Conservation (phyloP, 2,797 vertebrate genomes). For the Rhinatrema bivittatum region DNA sequence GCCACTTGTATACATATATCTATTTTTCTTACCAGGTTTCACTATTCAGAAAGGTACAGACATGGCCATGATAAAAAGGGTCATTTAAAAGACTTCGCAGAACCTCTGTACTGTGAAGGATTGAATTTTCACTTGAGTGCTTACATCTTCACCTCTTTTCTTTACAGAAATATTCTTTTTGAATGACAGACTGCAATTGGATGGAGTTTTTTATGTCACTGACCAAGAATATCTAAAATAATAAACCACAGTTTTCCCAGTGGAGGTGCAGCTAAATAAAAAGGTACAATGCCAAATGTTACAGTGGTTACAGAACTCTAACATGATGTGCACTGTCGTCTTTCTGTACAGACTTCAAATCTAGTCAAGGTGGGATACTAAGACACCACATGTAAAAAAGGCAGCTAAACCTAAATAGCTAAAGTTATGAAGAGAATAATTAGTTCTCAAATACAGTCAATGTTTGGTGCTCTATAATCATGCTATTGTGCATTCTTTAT, state of each 20-base stretch:
- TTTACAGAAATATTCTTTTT: conserved; percentile 52
- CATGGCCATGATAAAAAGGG: conserved; percentile 66
- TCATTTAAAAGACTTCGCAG: conserved; percentile 70
- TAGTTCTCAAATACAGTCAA: not conserved
- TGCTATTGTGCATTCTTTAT: not conserved
- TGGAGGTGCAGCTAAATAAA: conserved; percentile 15
- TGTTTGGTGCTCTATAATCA: conserved; percentile 4
- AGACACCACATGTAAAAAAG: not conserved
- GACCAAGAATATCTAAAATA: conserved; percentile 40
- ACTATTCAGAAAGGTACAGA: conserved; percentile 61
- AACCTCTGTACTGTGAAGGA: conserved; percentile 71
- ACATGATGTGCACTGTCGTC: conserved; percentile 2
- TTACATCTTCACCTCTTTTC: conserved; percentile 62
- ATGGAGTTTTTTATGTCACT: conserved; percentile 32
- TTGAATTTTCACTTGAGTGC: conserved; percentile 74
- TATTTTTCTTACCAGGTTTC: conserved; percentile 59
- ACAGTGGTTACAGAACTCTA: conserved; percentile 11
- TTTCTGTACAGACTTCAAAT: not conserved
- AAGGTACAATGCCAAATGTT: conserved; percentile 3
- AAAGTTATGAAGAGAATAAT: conserved; percentile 7
- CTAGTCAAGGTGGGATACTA: conserved; percentile 6
- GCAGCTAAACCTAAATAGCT: conserved; percentile 7
- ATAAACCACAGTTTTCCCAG: conserved; percentile 21
- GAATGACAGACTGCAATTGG: conserved; percentile 43
- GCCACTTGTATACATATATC: conserved; percentile 54